These are phyloP conservation scores for Cosmia trapezina DNA, from an alignment of 2,888 invertebrate species.

Conservation along the genomic window DNA sequence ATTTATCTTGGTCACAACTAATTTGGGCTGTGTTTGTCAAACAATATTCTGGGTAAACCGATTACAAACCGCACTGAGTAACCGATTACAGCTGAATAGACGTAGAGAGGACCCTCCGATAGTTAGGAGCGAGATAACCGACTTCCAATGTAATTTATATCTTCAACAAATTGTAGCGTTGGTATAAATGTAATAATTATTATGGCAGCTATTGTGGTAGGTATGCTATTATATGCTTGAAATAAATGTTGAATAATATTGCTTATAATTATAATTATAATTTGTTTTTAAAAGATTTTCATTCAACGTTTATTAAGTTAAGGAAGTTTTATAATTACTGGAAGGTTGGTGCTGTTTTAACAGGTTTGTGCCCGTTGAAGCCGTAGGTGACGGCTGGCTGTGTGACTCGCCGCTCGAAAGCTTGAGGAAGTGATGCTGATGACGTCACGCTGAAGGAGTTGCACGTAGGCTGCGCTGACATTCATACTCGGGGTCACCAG, in stretches of 20 bases:
- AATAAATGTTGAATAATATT: not conserved
- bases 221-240: not conserved
- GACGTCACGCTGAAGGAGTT: too few species aligned
- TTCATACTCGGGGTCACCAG: too few species aligned
- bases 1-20: slow-evolving; percentile 65
- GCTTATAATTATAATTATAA: not conserved
- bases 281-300: not conserved
- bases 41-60: slow-evolving; percentile 71
- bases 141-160: slow-evolving; percentile 60
- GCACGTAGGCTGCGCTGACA: too few species aligned
- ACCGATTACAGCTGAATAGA: slow-evolving; percentile 57
- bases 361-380: too few species aligned
- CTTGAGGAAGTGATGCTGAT: too few species aligned
- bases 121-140: slow-evolving; percentile 53
- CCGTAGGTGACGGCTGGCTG: too few species aligned
- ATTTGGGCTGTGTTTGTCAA: slow-evolving; percentile 67
- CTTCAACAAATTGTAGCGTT: slow-evolving; percentile 49
- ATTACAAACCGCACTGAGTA: slow-evolving; percentile 69
- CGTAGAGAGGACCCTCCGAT: slow-evolving; percentile 49
- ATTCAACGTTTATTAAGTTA: not conserved
- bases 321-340: not conserved
- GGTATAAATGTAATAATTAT: not conserved
- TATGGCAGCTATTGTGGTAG: not conserved
- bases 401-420: too few species aligned
- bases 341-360: not conserved